Evolutionary conservation across 23 tunicate genomes (phyloP).

Genomic region (Diplosoma virens): DNA sequence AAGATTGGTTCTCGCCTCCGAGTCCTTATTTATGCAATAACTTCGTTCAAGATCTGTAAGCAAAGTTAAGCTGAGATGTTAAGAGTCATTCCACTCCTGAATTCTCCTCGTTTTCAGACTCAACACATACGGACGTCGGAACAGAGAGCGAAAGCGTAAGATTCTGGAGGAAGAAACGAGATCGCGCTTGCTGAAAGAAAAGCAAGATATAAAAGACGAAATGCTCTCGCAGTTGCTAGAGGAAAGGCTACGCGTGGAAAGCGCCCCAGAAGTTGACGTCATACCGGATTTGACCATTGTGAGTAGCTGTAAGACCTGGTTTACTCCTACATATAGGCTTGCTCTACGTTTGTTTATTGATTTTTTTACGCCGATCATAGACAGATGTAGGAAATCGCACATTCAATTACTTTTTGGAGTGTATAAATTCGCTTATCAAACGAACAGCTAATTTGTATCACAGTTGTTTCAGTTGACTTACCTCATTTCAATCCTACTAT

Average conservation of each 20-base stretch:
- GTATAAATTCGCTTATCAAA: too few relatives aligned
- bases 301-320: too few relatives aligned
- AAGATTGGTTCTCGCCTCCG: conserved; percentile 42
- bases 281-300: conserved; percentile 48
- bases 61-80: background rate
- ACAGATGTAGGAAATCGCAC: too few relatives aligned
- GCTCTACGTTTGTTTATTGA: too few relatives aligned
- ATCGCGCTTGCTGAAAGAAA: conserved; percentile 51
- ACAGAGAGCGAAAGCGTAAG: conserved; percentile 47
- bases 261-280: conserved; percentile 8
- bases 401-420: too few relatives aligned
- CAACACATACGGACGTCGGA: conserved; percentile 50
- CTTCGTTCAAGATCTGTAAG: conserved; percentile 60
- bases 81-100: background rate
- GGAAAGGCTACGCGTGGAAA: conserved; percentile 28
- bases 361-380: too few relatives aligned
- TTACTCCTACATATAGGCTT: too few relatives aligned
- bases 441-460: too few relatives aligned
- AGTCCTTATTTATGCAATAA: conserved; percentile 52
- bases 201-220: conserved; percentile 50
- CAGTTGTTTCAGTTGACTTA: too few relatives aligned
- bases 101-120: background rate
- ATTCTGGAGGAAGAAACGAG: conserved; percentile 61
- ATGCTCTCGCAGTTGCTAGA: conserved; percentile 43
- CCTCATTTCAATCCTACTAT: too few relatives aligned